Evolutionary conservation across 2,113 vertebrate genomes (phyloP).

Genomic region (Neodon shergylaensis): DNA sequence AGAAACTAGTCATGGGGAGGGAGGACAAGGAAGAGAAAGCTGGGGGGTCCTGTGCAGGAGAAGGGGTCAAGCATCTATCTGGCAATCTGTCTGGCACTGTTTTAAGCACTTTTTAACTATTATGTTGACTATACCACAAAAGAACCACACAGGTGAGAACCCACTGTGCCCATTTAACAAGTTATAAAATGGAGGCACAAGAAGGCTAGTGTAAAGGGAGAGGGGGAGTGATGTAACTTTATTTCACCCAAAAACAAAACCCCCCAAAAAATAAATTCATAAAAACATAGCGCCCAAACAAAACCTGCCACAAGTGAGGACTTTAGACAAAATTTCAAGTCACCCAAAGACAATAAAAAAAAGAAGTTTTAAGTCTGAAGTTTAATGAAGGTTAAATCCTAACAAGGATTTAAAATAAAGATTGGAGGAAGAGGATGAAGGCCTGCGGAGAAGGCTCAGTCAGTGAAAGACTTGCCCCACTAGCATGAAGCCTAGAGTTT

Average conservation of each 20-base stretch:
- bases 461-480: background rate
- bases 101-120: background rate
- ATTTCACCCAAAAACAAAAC: background rate
- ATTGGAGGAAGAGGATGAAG: no score
- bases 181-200: background rate
- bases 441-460: background rate
- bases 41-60: no score
- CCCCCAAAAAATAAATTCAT: background rate
- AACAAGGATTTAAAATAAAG: no score
- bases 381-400: background rate
- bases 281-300: background rate
- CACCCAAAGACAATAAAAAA: background rate
- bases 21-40: background rate
- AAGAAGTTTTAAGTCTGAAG: background rate
- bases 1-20: background rate
- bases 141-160: background rate
- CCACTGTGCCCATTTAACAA: background rate
- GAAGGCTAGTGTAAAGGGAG: background rate
- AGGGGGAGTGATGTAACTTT: background rate
- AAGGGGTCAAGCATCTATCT: background rate
- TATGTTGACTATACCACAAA: background rate
- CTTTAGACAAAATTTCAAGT: background rate
- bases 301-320: background rate
- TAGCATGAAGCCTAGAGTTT: background rate
- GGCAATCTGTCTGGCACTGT: background rate